phyloP scores from a whole-genome alignment of 92 coral and sea anemone genomes.

The Phenganax subtilis region DNA sequence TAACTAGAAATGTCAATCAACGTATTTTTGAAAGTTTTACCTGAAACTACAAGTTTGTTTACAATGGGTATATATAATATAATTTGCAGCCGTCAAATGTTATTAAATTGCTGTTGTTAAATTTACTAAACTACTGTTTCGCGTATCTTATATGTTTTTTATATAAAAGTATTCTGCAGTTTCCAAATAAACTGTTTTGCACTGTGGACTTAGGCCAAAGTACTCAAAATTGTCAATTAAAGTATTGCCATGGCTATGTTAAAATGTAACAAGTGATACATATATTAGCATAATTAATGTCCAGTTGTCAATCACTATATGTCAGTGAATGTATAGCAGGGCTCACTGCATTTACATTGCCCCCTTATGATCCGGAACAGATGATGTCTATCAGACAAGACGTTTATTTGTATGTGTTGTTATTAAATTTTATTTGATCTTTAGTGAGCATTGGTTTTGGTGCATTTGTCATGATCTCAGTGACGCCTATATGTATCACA shows the following conservation, averaged over 20 bases:
- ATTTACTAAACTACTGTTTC: too few species aligned
- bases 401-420: background rate
- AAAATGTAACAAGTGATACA: background rate
- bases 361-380: background rate
- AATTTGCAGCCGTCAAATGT: too few species aligned
- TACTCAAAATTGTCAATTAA: background rate
- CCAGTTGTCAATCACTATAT: background rate
- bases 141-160: too few species aligned
- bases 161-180: too few species aligned
- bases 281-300: background rate
- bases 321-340: background rate
- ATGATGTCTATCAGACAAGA: background rate
- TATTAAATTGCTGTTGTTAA: too few species aligned
- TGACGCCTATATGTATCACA: constrained; percentile 80
- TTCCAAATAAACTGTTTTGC: too few species aligned
- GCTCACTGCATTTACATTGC: background rate
- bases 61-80: too few species aligned
- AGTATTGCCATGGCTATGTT: background rate
- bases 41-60: too few species aligned
- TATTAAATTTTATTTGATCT: constrained; percentile 24
- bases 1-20: too few species aligned
- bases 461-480: constrained; percentile 78
- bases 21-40: too few species aligned
- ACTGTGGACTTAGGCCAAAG: too few species aligned
- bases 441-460: constrained; percentile 82